phyloP scores from a whole-genome alignment of 2,888 invertebrate species.

The Aporophyla lueneburgensis region DNA sequence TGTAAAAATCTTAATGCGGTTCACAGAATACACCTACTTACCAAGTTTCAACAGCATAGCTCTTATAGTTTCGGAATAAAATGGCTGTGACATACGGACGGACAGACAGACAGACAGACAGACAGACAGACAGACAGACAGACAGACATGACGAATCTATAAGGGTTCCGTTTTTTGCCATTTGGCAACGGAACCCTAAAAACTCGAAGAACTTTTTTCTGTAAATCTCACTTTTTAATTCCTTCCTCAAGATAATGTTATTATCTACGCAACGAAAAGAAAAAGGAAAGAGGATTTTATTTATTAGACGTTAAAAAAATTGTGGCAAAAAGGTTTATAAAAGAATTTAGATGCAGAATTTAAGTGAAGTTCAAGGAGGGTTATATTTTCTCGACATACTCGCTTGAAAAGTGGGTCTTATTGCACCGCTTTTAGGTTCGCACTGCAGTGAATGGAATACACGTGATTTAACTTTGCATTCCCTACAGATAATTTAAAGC shows the following conservation, averaged over 20 bases:
- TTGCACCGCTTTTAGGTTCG: neutral
- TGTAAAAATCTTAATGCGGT: too few species aligned
- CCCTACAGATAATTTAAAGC: neutral
- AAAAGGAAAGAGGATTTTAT: constrained; percentile 10
- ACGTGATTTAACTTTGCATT: neutral
- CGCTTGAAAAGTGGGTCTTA: neutral
- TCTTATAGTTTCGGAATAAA: too few species aligned
- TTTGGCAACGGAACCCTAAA: too few species aligned
- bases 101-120: too few species aligned
- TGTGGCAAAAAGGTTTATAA: constrained; percentile 27
- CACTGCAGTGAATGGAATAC: neutral
- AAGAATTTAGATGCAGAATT: constrained; percentile 27
- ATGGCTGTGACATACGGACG: too few species aligned
- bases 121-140: too few species aligned
- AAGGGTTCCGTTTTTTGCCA: too few species aligned
- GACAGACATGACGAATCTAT: too few species aligned
- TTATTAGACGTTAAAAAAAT: constrained; percentile 20
- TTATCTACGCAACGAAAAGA: constrained; percentile 12
- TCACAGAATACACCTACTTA: too few species aligned
- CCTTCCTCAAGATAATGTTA: constrained; percentile 20
- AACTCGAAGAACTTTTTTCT: neutral
- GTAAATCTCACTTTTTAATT: neutral
- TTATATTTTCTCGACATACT: neutral
- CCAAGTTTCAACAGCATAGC: too few species aligned
- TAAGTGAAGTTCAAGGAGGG: neutral